Conservation (phyloP, 2,888 invertebrate genomes). For the Microctonus brassicae region DNA sequence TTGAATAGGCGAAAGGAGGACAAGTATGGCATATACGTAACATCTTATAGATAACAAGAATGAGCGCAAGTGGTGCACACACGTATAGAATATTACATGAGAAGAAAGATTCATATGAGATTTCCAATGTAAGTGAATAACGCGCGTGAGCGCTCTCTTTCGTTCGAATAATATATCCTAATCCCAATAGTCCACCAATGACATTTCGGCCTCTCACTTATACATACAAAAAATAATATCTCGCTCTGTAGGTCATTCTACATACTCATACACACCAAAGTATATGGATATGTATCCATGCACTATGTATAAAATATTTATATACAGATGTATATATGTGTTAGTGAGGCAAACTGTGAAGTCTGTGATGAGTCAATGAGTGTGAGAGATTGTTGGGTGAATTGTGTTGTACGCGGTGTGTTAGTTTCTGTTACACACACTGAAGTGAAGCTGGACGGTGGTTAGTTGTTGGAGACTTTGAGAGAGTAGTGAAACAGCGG, state of each 20-base stretch:
- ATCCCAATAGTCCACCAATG: too few relatives aligned
- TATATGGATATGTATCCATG: background rate
- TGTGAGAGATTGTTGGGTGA: background rate
- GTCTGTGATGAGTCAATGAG: too few relatives aligned
- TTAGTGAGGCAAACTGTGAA: constrained; percentile 25
- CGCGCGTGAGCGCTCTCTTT: background rate
- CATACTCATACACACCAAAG: too few relatives aligned
- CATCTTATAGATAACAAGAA: background rate
- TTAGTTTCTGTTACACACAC: constrained; percentile 1
- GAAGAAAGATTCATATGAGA: too few relatives aligned
- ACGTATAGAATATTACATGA: background rate
- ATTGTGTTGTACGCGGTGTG: constrained; percentile 11
- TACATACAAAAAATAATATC: too few relatives aligned
- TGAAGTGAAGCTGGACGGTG: background rate
- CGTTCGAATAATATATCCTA: background rate
- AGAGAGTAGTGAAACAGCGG: too few relatives aligned
- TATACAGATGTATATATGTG: background rate
- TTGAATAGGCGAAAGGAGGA: background rate
- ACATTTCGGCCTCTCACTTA: too few relatives aligned
- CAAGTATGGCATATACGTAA: background rate
- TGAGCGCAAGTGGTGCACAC: background rate
- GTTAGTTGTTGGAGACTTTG: background rate
- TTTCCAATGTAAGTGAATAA: background rate
- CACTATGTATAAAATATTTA: background rate
- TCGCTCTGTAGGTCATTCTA: too few relatives aligned